These are phyloP conservation scores for Polyommatus icarus DNA, from an alignment of 2,888 invertebrate species.

Conservation along the genomic window DNA sequence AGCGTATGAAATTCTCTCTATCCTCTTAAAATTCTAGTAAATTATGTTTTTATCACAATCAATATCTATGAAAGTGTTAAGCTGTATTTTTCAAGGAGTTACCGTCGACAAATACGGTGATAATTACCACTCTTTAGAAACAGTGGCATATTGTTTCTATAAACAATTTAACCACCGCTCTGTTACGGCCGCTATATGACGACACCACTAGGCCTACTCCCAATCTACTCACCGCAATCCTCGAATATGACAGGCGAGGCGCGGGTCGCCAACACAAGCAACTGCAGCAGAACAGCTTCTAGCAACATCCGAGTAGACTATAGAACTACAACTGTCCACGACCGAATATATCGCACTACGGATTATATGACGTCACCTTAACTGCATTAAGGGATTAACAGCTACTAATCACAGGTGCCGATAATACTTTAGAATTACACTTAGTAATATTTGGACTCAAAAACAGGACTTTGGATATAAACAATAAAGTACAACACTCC, in stretches of 20 bases:
- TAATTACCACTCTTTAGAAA: too few relatives aligned
- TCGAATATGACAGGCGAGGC: conserved; percentile 57
- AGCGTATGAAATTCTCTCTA: too few relatives aligned
- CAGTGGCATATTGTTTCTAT: background rate
- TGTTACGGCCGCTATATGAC: background rate
- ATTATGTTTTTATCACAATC: too few relatives aligned
- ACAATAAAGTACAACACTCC: background rate
- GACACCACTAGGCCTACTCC: too few relatives aligned
- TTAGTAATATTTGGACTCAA: background rate
- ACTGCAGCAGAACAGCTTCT: conserved; percentile 52
- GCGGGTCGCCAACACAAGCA: conserved; percentile 45
- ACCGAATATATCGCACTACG: conserved; percentile 36
- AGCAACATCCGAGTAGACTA: conserved; percentile 37
- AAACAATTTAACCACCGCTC: background rate
- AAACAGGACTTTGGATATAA: background rate
- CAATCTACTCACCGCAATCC: conserved; percentile 62
- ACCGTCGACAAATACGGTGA: too few relatives aligned
- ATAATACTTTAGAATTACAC: background rate
- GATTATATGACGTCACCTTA: conserved; percentile 35
- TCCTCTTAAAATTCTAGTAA: too few relatives aligned
- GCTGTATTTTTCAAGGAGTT: too few relatives aligned
- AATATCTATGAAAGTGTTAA: too few relatives aligned
- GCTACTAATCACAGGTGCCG: background rate
- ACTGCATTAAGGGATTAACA: conserved; percentile 7
- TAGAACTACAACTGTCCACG: conserved; percentile 36